Percentiles rank a stretch among this genome's conserved stretches.
Evolutionary conservation across 1,140 invertebrate species (phyloP).

Genomic region (Mamestra configurata): DNA sequence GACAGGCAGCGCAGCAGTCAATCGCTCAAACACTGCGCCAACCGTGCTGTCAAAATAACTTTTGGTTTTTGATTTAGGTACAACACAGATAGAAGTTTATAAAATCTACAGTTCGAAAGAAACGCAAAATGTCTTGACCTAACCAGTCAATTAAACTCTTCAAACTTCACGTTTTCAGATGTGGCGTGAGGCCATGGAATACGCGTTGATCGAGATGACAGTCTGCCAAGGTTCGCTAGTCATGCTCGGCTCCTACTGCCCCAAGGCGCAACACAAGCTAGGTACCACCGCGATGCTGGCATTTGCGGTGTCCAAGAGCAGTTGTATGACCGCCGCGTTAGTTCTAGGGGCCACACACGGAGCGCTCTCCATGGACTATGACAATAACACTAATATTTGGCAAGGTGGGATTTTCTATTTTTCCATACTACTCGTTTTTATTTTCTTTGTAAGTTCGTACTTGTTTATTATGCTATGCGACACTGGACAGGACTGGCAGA

Average conservation of each 20-base stretch:
- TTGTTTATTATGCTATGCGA: no score
- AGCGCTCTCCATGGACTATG: constrained; percentile 74
- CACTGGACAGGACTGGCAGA: no score
- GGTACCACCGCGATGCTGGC: constrained; percentile 68
- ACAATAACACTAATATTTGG: constrained; percentile 71
- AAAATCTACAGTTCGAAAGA: no score
- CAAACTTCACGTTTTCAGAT: constrained; percentile 62
- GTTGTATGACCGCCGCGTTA: constrained; percentile 67
- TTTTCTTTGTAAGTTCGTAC: no score
- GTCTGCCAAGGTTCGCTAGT: constrained; percentile 74
- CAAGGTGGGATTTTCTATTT: constrained; percentile 1
- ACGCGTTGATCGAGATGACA: constrained; percentile 72
- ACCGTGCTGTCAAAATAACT: no score
- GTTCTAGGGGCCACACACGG: constrained; percentile 74
- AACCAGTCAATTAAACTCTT: no score
- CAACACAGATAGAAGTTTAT: no score
- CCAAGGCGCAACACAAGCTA: constrained; percentile 69
- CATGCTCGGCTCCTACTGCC: constrained; percentile 80
- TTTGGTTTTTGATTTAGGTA: no score
- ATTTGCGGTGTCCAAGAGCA: constrained; percentile 67
- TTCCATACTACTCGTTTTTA: neutral
- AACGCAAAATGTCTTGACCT: no score
- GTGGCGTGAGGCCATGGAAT: constrained; percentile 80
- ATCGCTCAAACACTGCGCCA: no score
- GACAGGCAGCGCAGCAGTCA: no score